Evolutionary conservation across 2,113 vertebrate genomes (phyloP).

Genomic region (Muscicapa adusta): DNA sequence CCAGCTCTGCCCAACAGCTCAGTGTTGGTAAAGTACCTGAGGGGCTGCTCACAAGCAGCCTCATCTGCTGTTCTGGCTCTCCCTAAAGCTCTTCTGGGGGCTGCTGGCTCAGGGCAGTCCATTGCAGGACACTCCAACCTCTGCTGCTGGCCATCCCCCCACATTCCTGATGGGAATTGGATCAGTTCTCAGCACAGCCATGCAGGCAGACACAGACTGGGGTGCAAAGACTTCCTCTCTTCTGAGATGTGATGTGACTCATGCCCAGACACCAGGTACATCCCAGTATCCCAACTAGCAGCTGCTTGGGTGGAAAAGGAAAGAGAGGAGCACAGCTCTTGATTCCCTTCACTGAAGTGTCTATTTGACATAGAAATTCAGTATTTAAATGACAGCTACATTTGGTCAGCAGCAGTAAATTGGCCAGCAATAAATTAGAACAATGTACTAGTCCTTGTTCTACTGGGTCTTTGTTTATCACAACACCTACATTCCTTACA

Average conservation of each 20-base stretch:
- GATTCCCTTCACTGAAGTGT: not conserved
- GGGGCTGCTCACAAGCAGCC: not conserved
- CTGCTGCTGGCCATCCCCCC: not conserved
- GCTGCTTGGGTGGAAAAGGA: not conserved
- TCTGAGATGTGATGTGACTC: fast-evolving
- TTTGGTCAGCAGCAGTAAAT: not conserved
- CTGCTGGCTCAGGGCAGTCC: not conserved
- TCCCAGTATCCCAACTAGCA: not conserved
- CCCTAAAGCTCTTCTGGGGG: not conserved
- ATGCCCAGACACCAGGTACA: not conserved
- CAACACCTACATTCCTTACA: not conserved
- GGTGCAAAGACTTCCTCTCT: not conserved
- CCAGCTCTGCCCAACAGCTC: not conserved
- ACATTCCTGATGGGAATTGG: fast-evolving
- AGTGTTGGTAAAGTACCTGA: not conserved
- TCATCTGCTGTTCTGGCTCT: not conserved
- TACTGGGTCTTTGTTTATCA: not conserved
- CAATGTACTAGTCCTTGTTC: not conserved
- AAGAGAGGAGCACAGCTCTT: not conserved
- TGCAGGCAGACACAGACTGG: not conserved
- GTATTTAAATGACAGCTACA: not conserved
- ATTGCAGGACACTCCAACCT: not conserved
- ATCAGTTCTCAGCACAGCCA: not conserved
- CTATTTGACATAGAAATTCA: not conserved
- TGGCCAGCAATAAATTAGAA: not conserved